Evolutionary conservation across 2,797 vertebrate genomes (phyloP), one percentile per base, ranked within the genome.

Genomic region (Falco biarmicus): DNA sequence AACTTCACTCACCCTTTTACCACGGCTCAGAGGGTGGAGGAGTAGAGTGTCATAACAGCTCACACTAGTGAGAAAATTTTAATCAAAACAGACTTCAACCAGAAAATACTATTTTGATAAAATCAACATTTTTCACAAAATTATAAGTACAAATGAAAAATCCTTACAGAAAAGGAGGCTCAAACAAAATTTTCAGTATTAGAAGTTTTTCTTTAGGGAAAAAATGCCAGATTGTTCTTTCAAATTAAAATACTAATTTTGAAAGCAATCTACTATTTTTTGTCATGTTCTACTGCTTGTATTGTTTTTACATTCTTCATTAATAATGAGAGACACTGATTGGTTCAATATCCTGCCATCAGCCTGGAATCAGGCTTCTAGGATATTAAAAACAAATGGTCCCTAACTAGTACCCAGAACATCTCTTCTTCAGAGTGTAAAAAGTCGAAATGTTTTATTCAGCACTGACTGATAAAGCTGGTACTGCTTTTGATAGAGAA

Each of bases 21-120:
- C 89, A 89, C 39, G 69, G 61, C 82, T 95, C 83, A 82, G 79
- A 93, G 69, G 73, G 47, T 68, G 61, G 89, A 90, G 89, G 79
- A 94, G 68, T 60, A 94, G 34, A 92, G 76, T 84, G 82, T 96
- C 66, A 60, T 73, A 87, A 92, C 88, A 96, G 80, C 80, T 92
- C 88, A 87, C 76, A 82, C 37, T 70, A 85, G 59, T 79, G 69
- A 60, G 51, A 96, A 95, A 89, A 93, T 87, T 91, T 92, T 87
- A 86, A 96, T 88, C 1, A 13, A 94, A 95, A 93, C 53, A 83
- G 25, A 81, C 80, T 94, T 92, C 84, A 95, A 70, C 28, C 31
- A 78, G 61, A 94, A 95, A 95, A 94, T 54, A 76, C 12, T 78
- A 77, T 70, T 93, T 90, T 37, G 26, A 93, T 89, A 94, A 93